phyloP scores from a whole-genome alignment of 2,113 vertebrate genomes.

The Tricholaema leucomelas region DNA sequence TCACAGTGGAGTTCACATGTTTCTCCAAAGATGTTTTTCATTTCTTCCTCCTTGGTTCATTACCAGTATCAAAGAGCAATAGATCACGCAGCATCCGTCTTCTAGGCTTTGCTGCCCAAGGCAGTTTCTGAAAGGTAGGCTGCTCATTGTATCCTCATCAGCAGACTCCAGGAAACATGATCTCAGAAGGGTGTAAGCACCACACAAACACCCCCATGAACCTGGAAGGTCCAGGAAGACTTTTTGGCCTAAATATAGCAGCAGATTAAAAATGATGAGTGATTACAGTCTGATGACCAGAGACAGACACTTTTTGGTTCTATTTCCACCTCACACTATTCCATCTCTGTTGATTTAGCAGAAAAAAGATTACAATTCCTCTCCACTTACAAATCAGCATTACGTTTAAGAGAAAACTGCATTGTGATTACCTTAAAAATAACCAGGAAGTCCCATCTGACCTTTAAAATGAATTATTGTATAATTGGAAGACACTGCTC shows the following conservation, averaged over 20 bases:
- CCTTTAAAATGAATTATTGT: slow-evolving; percentile 35
- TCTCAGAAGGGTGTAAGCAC: not conserved
- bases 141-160: not conserved
- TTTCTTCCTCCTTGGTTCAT: not conserved
- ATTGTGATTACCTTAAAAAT: slow-evolving; percentile 31
- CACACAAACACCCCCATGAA: not conserved
- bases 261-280: slow-evolving; percentile 37
- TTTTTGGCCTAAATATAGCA: slow-evolving; percentile 28
- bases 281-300: slow-evolving; percentile 16
- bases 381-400: slow-evolving; percentile 10
- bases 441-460: slow-evolving; percentile 21
- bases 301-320: slow-evolving; percentile 19
- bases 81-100: not conserved
- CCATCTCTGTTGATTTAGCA: slow-evolving; percentile 34
- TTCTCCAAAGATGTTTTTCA: not conserved
- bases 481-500: slow-evolving; percentile 19
- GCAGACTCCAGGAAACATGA: not conserved
- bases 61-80: not conserved
- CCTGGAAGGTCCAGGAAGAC: not conserved
- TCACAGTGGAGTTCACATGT: not conserved
- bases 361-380: slow-evolving; percentile 26
- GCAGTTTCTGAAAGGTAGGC: not conserved
- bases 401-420: not conserved
- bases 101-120: rapidly evolving
- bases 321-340: slow-evolving; percentile 29